phyloP scores from a whole-genome alignment of 30 jellyfish, hydroid and myxozoan genomes.

The Chironex yamaguchii region DNA sequence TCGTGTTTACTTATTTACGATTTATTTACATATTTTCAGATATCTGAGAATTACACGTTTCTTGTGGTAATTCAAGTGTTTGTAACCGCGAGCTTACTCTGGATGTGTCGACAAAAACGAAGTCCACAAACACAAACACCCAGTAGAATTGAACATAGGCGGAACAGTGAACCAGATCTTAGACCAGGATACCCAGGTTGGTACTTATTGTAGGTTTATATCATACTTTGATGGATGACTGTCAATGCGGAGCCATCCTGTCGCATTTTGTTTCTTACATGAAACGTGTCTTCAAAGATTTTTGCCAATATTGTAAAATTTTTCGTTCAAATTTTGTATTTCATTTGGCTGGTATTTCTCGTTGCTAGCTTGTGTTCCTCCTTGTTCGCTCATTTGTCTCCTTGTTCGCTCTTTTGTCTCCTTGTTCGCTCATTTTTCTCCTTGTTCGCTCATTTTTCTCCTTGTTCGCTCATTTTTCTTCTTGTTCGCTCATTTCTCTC shows the following conservation, averaged over 20 bases:
- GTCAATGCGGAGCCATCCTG: no score
- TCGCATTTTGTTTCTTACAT: no score
- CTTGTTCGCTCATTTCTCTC: neutral
- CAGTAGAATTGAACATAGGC: conserved; percentile 31
- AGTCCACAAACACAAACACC: conserved; percentile 11
- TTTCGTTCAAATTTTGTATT: no score
- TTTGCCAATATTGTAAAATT: no score
- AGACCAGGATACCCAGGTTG: no score
- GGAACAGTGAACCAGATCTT: conserved; percentile 74
- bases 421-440: neutral
- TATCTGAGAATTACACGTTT: conserved; percentile 65
- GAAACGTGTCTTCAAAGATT: no score
- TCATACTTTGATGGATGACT: no score
- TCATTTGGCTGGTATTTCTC: no score
- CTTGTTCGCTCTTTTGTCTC: neutral
- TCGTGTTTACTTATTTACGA: no score
- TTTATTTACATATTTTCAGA: no score
- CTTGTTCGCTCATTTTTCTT: neutral
- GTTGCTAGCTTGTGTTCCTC: neutral
- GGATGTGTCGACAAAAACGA: conserved; percentile 58
- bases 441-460: no score
- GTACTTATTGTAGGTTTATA: no score
- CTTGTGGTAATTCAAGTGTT: conserved; percentile 54
- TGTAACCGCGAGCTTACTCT: conserved; percentile 39
- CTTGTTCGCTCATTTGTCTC: neutral